phyloP scores from a whole-genome alignment of 2,113 vertebrate genomes.

The Oreotrochilus melanogaster region DNA sequence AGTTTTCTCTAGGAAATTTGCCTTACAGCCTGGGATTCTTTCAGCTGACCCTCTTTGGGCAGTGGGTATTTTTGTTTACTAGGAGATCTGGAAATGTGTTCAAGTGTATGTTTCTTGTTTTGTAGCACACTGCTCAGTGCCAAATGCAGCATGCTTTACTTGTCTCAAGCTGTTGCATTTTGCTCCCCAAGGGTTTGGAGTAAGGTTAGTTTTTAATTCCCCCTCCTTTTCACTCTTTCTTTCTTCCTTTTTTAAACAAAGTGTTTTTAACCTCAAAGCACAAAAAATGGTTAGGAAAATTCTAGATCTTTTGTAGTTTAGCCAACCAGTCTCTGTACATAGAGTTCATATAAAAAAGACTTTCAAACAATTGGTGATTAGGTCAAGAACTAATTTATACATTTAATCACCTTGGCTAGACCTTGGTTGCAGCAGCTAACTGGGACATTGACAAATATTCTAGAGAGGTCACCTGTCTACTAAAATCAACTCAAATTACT shows the following conservation, averaged over 20 bases:
- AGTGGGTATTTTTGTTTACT: neutral
- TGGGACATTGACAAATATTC: neutral
- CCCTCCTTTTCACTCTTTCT: neutral
- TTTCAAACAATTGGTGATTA: neutral
- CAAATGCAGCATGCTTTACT: slow-evolving; percentile 14
- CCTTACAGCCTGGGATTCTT: neutral
- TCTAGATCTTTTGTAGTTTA: neutral
- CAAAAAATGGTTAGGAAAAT: neutral
- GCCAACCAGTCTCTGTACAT: neutral
- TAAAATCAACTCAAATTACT: neutral
- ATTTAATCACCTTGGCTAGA: neutral
- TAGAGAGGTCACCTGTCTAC: neutral
- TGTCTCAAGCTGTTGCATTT: neutral
- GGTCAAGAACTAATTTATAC: neutral
- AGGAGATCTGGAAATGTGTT: neutral
- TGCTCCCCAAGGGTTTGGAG: neutral
- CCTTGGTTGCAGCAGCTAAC: neutral
- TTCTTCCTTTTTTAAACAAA: neutral
- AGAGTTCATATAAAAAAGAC: neutral
- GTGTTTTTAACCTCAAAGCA: neutral
- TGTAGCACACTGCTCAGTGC: neutral
- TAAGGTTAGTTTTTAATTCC: neutral
- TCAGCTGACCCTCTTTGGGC: neutral
- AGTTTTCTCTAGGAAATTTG: neutral
- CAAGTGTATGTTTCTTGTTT: neutral